Percentiles rank a stretch among this genome's conserved stretches.
Conservation (phyloP, 2,113 vertebrate genomes). For the Pitta sordida region DNA sequence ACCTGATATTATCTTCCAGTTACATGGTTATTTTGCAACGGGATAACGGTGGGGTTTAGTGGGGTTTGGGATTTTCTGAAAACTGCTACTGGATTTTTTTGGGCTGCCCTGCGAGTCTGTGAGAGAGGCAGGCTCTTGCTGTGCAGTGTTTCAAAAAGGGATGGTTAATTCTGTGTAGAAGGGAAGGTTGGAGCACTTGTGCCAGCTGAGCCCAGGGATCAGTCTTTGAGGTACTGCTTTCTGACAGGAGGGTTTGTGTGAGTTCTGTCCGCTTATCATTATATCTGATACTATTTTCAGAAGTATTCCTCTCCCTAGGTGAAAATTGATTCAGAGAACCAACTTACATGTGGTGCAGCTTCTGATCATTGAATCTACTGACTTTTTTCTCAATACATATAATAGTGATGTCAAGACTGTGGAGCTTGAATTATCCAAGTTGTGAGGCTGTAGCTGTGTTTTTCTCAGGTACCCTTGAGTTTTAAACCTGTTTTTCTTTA, state of each 20-base stretch:
- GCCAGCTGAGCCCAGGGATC: neutral
- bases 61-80: neutral
- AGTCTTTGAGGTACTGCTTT: neutral
- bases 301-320: neutral
- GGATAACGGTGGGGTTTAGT: neutral
- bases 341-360: fast-evolving
- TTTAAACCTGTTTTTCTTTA: neutral
- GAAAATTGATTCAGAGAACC: neutral
- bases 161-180: neutral
- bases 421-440: neutral
- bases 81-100: neutral
- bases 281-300: neutral
- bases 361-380: neutral
- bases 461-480: neutral
- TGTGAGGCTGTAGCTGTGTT: neutral
- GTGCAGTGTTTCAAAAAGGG: neutral
- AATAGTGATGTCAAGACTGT: neutral
- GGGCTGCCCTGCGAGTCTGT: fast-evolving
- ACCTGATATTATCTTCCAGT: neutral
- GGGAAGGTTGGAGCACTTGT: neutral
- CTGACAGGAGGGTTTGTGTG: neutral
- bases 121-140: neutral
- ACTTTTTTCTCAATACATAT: neutral
- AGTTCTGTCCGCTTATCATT: neutral
- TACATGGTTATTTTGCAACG: neutral